Base-by-base conservation (phyloP, 2,797 vertebrate species). In the Hydrocynus forskahlii region DNA sequence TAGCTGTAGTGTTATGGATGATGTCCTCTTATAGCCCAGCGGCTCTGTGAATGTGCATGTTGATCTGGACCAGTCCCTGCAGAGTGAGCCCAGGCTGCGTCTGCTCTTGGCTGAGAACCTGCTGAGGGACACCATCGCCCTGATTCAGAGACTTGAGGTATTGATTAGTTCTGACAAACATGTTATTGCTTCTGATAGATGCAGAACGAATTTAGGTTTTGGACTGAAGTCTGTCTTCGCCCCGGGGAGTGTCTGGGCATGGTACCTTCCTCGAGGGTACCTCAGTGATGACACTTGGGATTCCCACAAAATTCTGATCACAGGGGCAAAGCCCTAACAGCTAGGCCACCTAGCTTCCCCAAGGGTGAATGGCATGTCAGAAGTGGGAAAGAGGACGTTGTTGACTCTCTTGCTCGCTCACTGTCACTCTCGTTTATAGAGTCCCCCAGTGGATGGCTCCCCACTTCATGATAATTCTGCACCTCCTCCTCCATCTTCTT, bases 21-120 rank as follows among this genome's bases (percentile, higher is more conserved):
- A 0, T 40, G 50, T 81, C 84, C 48, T 45, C 4, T 88, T 85
- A 17, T 84, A 95, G 94, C 93, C 85, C 86, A 95, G 94, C 50
- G 96, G 96, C 73, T 96, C 96, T 17, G 94, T 96, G 86, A 96
- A 97, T 83, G 95, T 97, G 85, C 96, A 97, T 93, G 96, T 97
- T 76, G 96, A 97, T 89, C 94, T 97, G 95, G 96, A 97, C 86
- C 95, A 95, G 68, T 91, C 93, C 0, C 88, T 95, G 29, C 92
- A 97, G 93, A 97, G 96, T 35, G 97, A 97, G 84, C 95, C 97
- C 0, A 91, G 96, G 14, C 92, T 98, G 57, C 94, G 96, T 69
- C 93, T 98, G 68, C 92, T 97, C 50, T 88, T 97, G 89, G 96
- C 96, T 14, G 96, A 97, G 86, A 97, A 96, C 81, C 93, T 98